Evolutionary conservation across 2,113 vertebrate genomes (phyloP).

Genomic region (Oreamnos americanus): DNA sequence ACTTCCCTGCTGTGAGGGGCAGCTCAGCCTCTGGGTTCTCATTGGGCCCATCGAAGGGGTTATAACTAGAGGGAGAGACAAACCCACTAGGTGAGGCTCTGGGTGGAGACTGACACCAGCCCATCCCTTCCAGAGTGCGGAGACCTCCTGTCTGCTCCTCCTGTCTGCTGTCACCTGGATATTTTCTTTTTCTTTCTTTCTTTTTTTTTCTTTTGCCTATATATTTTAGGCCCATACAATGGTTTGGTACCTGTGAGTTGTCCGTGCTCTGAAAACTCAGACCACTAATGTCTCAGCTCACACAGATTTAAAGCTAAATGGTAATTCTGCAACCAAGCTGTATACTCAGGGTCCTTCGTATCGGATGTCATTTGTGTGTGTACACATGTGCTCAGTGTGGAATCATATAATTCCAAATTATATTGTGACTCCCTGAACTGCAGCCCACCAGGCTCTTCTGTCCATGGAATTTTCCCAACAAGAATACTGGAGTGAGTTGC

Average conservation of each 20-base stretch:
- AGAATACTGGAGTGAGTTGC: not conserved
- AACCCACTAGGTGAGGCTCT: rapidly evolving
- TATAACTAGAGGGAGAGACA: constrained; percentile 85
- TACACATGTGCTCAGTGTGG: not conserved
- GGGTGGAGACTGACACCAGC: rapidly evolving
- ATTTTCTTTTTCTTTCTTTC: not conserved
- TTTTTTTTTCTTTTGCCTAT: not conserved
- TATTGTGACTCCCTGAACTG: not conserved
- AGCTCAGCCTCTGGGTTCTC: constrained; percentile 98
- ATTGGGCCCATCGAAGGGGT: constrained; percentile 98
- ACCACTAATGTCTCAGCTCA: rapidly evolving
- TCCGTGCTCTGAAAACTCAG: rapidly evolving
- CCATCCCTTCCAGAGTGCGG: rapidly evolving
- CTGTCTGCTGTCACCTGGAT: rapidly evolving
- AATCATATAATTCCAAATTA: not conserved
- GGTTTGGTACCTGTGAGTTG: rapidly evolving
- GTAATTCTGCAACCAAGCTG: rapidly evolving
- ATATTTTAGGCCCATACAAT: rapidly evolving
- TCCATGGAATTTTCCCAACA: not conserved
- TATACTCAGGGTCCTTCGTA: rapidly evolving
- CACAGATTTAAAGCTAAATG: rapidly evolving
- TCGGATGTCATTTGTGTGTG: not conserved
- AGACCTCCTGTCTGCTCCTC: not conserved
- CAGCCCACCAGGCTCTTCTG: not conserved
- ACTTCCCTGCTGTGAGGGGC: constrained; percentile 96